phyloP scores from a whole-genome alignment of 2,113 vertebrate species.

The Pionites leucogaster region DNA sequence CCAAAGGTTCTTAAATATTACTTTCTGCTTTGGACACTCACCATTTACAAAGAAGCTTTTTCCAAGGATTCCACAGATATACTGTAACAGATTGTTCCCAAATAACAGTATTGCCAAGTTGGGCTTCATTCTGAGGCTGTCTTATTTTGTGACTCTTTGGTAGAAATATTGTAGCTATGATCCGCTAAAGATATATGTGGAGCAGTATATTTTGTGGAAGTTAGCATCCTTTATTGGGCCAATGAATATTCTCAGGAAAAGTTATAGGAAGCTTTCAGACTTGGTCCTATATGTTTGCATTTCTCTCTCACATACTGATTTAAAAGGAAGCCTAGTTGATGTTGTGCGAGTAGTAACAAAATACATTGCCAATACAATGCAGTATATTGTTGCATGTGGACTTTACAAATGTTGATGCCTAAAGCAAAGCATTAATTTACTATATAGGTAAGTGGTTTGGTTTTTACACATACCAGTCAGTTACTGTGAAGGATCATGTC shows the following conservation, averaged over 20 bases:
- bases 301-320: background rate
- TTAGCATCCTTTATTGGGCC: background rate
- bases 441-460: background rate
- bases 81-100: background rate
- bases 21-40: background rate
- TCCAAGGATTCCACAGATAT: background rate
- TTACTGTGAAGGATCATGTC: background rate
- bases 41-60: background rate
- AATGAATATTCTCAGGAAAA: background rate
- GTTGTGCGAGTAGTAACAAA: background rate
- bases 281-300: fast-evolving
- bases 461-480: background rate
- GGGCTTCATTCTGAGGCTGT: background rate
- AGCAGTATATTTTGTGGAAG: background rate
- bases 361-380: background rate
- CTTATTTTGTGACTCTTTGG: background rate
- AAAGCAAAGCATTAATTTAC: background rate
- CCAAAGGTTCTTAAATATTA: background rate
- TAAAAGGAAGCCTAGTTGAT: background rate
- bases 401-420: background rate
- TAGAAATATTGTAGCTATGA: fast-evolving
- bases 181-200: background rate
- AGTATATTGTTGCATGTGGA: background rate
- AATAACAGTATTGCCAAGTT: background rate
- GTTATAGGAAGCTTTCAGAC: background rate